A percentile compares a stretch with the other conserved stretches of the same genome.
These are phyloP conservation scores for Dasyurus viverrinus DNA, from an alignment of 2,113 vertebrate genomes.

Conservation along the genomic window DNA sequence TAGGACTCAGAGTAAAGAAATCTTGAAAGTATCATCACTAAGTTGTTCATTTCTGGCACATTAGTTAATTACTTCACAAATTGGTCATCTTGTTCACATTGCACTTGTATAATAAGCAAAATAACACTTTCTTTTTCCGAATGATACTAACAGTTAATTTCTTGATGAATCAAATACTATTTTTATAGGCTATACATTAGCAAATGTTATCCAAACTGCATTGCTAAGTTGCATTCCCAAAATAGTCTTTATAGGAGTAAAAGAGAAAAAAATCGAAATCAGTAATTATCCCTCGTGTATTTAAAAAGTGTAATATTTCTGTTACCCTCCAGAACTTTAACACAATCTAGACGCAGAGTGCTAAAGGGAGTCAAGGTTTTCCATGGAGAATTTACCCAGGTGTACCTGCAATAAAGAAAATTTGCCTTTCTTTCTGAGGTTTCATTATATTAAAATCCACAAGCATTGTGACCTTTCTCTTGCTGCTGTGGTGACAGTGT, in stretches of 20 bases:
- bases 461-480: conserved; percentile 16
- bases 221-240: conserved; percentile 15
- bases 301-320: conserved; percentile 9
- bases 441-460: conserved; percentile 16
- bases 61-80: conserved; percentile 77
- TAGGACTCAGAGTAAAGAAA: conserved; percentile 40
- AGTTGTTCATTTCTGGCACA: conserved; percentile 68
- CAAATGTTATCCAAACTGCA: conserved; percentile 14
- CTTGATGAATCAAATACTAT: conserved; percentile 61
- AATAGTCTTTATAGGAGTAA: conserved; percentile 13
- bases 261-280: not conserved
- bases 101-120: conserved; percentile 72
- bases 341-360: conserved; percentile 16
- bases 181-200: conserved; percentile 35
- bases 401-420: conserved; percentile 16
- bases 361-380: conserved; percentile 27
- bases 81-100: conserved; percentile 73
- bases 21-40: conserved; percentile 61
- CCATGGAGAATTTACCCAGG: not conserved
- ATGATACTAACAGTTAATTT: conserved; percentile 55
- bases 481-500: conserved; percentile 30
- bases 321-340: conserved; percentile 31
- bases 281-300: conserved; percentile 23
- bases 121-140: conserved; percentile 57
- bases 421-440: conserved; percentile 31